Evolutionary conservation across 2,113 vertebrate species (phyloP).

Genomic region (Zosterops japonicus): DNA sequence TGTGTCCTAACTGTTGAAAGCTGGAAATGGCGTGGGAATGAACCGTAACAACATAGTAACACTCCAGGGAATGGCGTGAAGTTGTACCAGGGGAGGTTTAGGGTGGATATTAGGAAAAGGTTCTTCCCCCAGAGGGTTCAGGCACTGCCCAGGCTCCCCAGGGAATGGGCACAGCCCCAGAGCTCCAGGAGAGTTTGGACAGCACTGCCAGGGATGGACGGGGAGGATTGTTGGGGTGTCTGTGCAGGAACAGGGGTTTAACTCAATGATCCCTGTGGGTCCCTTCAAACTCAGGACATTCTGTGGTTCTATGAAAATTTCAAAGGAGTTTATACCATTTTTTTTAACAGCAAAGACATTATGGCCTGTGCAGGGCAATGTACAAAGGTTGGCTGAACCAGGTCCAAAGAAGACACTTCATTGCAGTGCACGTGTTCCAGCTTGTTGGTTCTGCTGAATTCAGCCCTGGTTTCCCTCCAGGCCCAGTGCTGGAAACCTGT

Average conservation of each 20-base stretch:
- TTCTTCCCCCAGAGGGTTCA: not conserved
- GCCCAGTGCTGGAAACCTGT: not conserved
- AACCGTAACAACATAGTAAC: not conserved
- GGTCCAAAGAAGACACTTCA: not conserved
- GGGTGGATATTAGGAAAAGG: rapidly evolving
- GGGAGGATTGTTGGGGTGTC: not conserved
- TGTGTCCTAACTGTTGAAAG: not conserved
- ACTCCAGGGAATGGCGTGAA: not conserved
- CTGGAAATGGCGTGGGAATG: not conserved
- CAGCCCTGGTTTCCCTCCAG: not conserved
- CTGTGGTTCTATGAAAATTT: not conserved
- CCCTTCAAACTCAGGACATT: not conserved
- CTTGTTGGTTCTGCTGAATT: not conserved
- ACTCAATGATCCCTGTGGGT: not conserved
- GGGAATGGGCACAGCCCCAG: rapidly evolving
- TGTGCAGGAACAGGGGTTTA: not conserved
- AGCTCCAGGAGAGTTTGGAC: rapidly evolving
- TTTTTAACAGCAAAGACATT: not conserved
- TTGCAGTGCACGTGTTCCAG: not conserved
- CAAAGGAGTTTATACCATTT: not conserved
- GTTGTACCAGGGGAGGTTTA: not conserved
- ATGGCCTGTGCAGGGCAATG: not conserved
- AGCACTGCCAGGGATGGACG: rapidly evolving
- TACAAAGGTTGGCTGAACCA: not conserved
- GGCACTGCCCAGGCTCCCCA: not conserved